A percentile compares a stretch with the other conserved stretches of the same genome.
Conservation (phyloP, 1,140 invertebrate species). For the Sinonovacula constricta region DNA sequence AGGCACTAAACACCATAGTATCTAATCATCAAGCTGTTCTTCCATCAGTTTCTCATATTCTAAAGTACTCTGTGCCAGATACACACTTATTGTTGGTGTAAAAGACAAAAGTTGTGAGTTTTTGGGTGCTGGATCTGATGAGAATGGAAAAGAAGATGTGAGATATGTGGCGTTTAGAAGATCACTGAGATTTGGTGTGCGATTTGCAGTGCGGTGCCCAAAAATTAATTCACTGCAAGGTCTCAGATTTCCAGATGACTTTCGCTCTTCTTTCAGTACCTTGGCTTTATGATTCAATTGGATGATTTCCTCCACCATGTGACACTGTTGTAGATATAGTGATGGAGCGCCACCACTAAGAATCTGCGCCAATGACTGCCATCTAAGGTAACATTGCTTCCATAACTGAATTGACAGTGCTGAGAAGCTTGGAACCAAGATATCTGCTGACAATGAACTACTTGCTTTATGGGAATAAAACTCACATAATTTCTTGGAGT, state of each 20-base stretch:
- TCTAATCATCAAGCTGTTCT: conserved; percentile 55
- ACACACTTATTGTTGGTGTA: conserved; percentile 62
- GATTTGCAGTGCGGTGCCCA: conserved; percentile 59
- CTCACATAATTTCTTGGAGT: conserved; percentile 44
- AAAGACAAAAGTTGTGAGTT: conserved; percentile 61
- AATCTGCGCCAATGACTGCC: conserved; percentile 90
- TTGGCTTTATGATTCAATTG: conserved; percentile 68
- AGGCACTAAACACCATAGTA: too few species aligned
- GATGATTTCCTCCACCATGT: conserved; percentile 77
- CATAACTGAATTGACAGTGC: conserved; percentile 85
- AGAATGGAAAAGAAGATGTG: conserved; percentile 78
- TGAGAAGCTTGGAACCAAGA: conserved; percentile 62
- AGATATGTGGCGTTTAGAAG: conserved; percentile 69
- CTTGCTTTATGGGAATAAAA: conserved; percentile 41
- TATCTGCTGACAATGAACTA: conserved; percentile 37
- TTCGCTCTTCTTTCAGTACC: conserved; percentile 49
- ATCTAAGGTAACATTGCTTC: conserved; percentile 93
- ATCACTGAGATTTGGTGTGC: conserved; percentile 58
- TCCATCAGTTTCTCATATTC: conserved; percentile 60
- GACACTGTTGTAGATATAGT: conserved; percentile 81
- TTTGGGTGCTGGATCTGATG: conserved; percentile 57
- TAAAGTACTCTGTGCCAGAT: conserved; percentile 65
- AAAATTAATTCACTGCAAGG: conserved; percentile 75
- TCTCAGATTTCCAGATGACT: conserved; percentile 33
- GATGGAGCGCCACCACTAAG: conserved; percentile 86